Evolutionary conservation across 1,140 invertebrate genomes (phyloP).

Genomic region (Diorhabda elongata): DNA sequence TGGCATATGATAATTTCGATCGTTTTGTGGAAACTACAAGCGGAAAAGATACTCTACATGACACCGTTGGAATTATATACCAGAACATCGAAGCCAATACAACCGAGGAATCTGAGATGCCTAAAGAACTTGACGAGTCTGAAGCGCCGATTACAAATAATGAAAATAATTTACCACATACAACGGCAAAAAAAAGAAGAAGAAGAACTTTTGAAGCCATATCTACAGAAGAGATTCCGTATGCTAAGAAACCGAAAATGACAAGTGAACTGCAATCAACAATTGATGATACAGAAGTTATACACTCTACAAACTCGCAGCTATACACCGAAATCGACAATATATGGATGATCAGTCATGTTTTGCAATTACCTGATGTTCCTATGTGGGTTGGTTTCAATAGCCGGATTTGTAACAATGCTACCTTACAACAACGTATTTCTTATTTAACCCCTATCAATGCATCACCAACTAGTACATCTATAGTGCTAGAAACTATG

Average conservation of each 20-base stretch:
- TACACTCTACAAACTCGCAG: constrained; percentile 4
- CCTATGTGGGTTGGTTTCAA: constrained; percentile 37
- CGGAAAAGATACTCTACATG: too few species aligned
- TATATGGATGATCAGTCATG: constrained; percentile 30
- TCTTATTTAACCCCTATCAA: constrained; percentile 39
- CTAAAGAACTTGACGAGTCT: not conserved
- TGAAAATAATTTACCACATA: not conserved
- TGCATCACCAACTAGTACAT: constrained; percentile 30
- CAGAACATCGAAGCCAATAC: constrained; percentile 38
- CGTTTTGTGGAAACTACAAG: too few species aligned
- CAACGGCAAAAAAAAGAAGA: not conserved
- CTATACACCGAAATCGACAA: constrained; percentile 20
- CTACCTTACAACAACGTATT: constrained; percentile 20
- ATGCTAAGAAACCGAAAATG: not conserved
- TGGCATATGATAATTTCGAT: constrained; percentile 44
- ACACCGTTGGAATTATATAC: too few species aligned
- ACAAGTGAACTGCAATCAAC: constrained; percentile 7
- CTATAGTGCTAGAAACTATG: constrained; percentile 44
- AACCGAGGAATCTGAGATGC: constrained; percentile 31
- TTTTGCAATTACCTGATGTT: constrained; percentile 21
- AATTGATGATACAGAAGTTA: not conserved
- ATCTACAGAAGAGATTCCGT: constrained; percentile 1
- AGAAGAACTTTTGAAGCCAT: constrained; percentile 13
- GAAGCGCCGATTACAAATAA: not conserved
- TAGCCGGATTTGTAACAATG: constrained; percentile 13